These are phyloP conservation scores for Macropis europaea DNA, from an alignment of 2,888 invertebrate genomes.

Conservation along the genomic window DNA sequence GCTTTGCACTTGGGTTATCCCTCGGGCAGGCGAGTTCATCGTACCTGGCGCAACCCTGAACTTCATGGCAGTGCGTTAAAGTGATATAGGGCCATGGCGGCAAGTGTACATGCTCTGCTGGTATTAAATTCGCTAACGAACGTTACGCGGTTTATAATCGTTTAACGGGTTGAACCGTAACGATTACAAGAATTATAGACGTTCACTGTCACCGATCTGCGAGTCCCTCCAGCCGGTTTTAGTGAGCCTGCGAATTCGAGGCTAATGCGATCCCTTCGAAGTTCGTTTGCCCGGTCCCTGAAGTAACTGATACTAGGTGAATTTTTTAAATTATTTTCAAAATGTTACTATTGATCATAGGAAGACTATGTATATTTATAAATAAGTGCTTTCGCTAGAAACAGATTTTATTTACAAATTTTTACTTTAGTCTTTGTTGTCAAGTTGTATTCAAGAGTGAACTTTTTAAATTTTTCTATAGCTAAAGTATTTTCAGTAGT, in stretches of 20 bases:
- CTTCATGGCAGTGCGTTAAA: constrained; percentile 58
- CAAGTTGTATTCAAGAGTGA: too few species aligned
- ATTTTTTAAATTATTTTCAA: neutral
- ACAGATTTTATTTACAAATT: too few species aligned
- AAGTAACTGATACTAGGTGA: neutral
- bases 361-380: too few species aligned
- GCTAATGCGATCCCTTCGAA: neutral
- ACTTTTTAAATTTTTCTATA: too few species aligned
- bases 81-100: constrained; percentile 55
- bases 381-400: too few species aligned
- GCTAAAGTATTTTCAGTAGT: too few species aligned
- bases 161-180: constrained; percentile 58
- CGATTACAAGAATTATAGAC: constrained; percentile 58
- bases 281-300: neutral
- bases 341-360: neutral
- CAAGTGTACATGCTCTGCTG: constrained; percentile 57
- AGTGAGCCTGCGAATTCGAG: neutral
- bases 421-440: too few species aligned
- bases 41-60: constrained; percentile 59
- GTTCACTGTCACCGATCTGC: constrained; percentile 37
- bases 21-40: constrained; percentile 56
- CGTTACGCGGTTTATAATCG: constrained; percentile 63
- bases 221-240: constrained; percentile 6
- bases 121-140: constrained; percentile 76
- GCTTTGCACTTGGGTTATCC: neutral